Base-by-base conservation (phyloP, 2,888 invertebrate species). In the Melieria crassipennis region DNA sequence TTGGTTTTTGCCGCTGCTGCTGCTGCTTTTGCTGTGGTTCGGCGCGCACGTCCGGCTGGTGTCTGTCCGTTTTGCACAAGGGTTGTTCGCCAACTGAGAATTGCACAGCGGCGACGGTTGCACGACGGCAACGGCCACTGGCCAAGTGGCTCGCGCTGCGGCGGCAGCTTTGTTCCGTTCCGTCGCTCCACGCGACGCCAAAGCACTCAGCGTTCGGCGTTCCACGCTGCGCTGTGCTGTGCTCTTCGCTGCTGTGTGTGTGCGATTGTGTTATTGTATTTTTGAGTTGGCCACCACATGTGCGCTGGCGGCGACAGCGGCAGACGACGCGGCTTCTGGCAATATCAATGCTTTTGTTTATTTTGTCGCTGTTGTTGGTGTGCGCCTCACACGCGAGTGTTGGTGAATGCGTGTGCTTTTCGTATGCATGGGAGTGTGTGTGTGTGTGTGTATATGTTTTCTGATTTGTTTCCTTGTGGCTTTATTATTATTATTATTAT, bases 11-110 rank as follows among this genome's bases (percentile, higher is more conserved):
- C 13, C 7, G 42, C 9, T 63, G 43, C 30, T 42, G 30, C 56
- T 1, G 6, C 52, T 52, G 7, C 56, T 48, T 7, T 13, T 62
- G 30, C 42, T 55, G 56, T 43, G 16, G 1, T 45, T 43, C 45
- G 30, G 30, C 30, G 30, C 30, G 30, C 30, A 30, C 30, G 30
- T 30, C 30, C 7, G 9, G 42, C 13, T 46, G 43, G 50, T 60
- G 67, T 45, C 63, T 67, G 65, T 66, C 73, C 77, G 79, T 78
- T 83, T 79, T 77, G 77, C 79, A 80, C 84, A 82, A 84, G 83
- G 83, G 81, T 80, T 83, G 83, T 79, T 81, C 79, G 77, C 73
- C 80, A 79, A 84, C 84, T 84, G 80, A 81, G 75, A 77, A 76
- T 75, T 78, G 79, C 75, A 77, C 78, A 78, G 67, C 73, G 78